Base-by-base conservation (phyloP, 1,140 invertebrate species). In the Asbolus verrucosus region DNA sequence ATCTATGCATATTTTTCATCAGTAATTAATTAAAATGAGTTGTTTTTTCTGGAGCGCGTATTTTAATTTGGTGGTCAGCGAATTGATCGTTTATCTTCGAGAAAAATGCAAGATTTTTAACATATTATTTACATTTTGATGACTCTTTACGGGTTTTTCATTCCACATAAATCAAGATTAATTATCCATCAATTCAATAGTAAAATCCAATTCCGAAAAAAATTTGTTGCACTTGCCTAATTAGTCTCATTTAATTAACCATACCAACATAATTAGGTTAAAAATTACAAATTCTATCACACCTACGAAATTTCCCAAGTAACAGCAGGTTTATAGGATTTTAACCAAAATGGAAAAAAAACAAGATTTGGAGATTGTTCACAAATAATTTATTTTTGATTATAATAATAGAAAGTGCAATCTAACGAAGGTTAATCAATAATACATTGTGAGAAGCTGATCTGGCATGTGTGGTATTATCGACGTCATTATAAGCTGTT, bases 11-110 rank as follows among this genome's bases (percentile, higher is more conserved):
- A 67, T 50, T 61, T 65, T 70, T 70, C 54, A 50, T 21, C 54
- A 61, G 41, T 71, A 74, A 74, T 74, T 74, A 71, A 74, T 74
- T 74, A 38, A 62, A 61, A 41, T 24, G 62, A 54, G 62, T 43
- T 61, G 61, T 70, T 31, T 66, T 60, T 61, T 62, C 13, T 2
- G 11, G 41, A 39, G 65, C 30, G 36, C 31, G 31, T 27, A 66
- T 65, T 62, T 62, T 46, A 50, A 38, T 65, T 70, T 70, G 27
- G 15, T 38, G 65, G 27, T 63, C 69, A 70, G 15, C 27, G 15
- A 70, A 43, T 70, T 50, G 60, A 63, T 69, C 18, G 16, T 19
- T 63, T 69, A 69, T 69, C 67, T 69, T 9, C 1, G 6, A 18
- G 43, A 50, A 50, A 50, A 50, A 50, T 50, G 43, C 18, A 50